Base-by-base conservation (phyloP, 2,888 invertebrate species). In the Apeira syringaria region DNA sequence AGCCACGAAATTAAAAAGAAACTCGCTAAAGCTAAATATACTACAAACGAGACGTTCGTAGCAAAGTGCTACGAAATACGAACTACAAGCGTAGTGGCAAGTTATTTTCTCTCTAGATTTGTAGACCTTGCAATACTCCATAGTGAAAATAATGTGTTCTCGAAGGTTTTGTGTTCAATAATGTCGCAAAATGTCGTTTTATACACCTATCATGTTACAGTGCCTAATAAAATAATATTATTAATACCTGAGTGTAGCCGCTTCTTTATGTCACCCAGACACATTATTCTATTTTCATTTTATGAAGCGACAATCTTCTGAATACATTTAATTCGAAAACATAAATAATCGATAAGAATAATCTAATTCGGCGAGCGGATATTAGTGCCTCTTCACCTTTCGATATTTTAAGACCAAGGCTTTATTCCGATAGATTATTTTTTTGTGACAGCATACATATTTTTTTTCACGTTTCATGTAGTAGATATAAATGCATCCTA, bases 1-100 rank as follows among this genome's bases (percentile, higher is more conserved):
- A 50, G 25, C 47, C 37, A 34, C 37, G 27, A 49, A 45, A 49
- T 43, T 47, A 43, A 47, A 50, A 49, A 34, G 39, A 29, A 3
- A 15, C n/a, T n/a, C n/a, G n/a, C n/a, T 15, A 15, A 38, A 37
- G 17, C 26, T 22, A 29, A 15, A 30, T 24, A 34, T 13, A 20
- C 8, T 20, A 45, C 27, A 33, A 33, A 38, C 25, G 12, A 32
- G 18, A 22, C 15, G 25, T 5, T 38, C 41, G 38, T 45, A 44
- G 38, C 18, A 15, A 28, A 25, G n/a, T 34, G 40, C 43, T 41
- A 42, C 46, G 35, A n/a, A n/a, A n/a, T n/a, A n/a, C n/a, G n/a
- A n/a, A n/a, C n/a, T n/a, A n/a, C n/a, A n/a, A 33, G 5, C n/a
- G 30, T 32, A 28, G 40, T 3, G 3, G 2, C 11, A 11, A 36